Evolutionary conservation across 2,113 vertebrate species (phyloP), one percentile per base, ranked within the genome.

Genomic region (Arizona elegans): DNA sequence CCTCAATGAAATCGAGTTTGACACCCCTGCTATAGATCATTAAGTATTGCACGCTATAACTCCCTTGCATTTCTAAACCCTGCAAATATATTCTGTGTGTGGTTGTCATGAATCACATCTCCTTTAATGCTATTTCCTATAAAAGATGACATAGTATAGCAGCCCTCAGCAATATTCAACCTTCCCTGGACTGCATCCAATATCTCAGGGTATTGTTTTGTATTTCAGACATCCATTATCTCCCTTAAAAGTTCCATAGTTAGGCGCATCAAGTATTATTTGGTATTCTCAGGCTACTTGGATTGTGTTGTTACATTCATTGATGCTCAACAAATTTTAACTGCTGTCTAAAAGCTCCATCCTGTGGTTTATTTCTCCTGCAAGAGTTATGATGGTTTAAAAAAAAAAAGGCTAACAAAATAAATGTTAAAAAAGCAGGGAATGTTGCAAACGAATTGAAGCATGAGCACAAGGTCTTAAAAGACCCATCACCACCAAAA

Each of bases 281-380:
- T 53, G 47, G 19, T 87, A 86, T 19, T 38, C 7, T 3, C 43
- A 53, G 70, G 24, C 15, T 88, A 56, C 24, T 23, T 47, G 56
- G 87, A 43, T 29, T 26, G 75, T 15, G 9, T 15, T 89, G 11
- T 10, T 47, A 26, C 47, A 58, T 29, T 92, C 26, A 24, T n/a
- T 33, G 12, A 65, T 59, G 3, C 65, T 70, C 90, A 33, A 47
- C 38, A 91, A 8, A 65, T 90, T 90, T 33, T 43, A 33, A 56
- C 55, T 90, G 95, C 92, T 95, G 94, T 88, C 56, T 92, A 54
- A 94, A 7, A 96, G 96, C 96, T 38, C 96, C 96, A 97, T 53
- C 96, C 93, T 94, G 96, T 97, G 97, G 96, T 93, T 93, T 47
- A 50, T 54, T 91, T 2, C 24, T 53, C 53, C 93, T 91, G 65